A percentile compares a stretch with the other conserved stretches of the same genome.
These are phyloP conservation scores for Phylloscopus whistleri DNA, from an alignment of 2,113 vertebrate genomes.

Conservation along the genomic window DNA sequence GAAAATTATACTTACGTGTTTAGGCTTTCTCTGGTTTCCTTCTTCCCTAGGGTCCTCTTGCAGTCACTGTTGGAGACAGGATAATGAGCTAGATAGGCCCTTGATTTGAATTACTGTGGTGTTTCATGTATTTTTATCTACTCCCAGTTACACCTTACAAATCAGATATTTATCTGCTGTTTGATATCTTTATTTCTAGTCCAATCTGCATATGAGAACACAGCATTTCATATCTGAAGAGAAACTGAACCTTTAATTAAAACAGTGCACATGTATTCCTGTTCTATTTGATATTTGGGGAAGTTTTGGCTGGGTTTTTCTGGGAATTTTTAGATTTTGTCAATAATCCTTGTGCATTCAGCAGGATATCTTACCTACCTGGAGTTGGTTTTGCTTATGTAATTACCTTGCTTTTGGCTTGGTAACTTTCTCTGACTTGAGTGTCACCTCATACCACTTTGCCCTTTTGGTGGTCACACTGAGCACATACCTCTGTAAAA, in stretches of 20 bases:
- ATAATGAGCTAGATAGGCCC: background rate
- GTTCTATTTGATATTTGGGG: background rate
- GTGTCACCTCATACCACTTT: background rate
- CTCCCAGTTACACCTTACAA: background rate
- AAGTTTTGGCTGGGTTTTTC: background rate
- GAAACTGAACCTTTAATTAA: background rate
- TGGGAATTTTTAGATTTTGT: background rate
- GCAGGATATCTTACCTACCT: background rate
- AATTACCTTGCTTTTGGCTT: background rate
- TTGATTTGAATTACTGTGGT: background rate
- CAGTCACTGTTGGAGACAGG: background rate
- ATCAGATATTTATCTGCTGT: background rate
- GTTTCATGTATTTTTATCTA: background rate
- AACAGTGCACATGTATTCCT: background rate
- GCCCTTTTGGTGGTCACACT: background rate
- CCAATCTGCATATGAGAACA: background rate
- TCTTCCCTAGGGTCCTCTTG: background rate
- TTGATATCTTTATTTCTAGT: background rate
- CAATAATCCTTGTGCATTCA: background rate
- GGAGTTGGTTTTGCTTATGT: background rate
- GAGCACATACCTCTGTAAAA: background rate
- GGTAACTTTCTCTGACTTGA: background rate
- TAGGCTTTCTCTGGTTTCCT: background rate
- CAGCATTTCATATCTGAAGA: background rate
- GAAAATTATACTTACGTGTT: background rate